Evolutionary conservation across 1,140 invertebrate species (phyloP).

Genomic region (Cotesia typhae): DNA sequence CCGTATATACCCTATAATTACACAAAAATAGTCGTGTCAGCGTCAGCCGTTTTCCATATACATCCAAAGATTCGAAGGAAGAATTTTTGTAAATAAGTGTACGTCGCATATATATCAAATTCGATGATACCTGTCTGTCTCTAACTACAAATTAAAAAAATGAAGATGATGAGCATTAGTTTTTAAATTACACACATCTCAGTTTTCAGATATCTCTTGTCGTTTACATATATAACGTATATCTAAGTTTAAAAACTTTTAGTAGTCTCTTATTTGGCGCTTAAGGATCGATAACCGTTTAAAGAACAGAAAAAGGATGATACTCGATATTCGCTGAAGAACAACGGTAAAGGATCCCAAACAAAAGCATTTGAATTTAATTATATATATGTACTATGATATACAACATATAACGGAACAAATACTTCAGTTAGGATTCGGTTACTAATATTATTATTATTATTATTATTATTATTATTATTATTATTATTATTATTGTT

Average conservation of each 20-base stretch:
- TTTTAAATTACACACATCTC: slow-evolving; percentile 37
- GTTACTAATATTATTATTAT: too few relatives aligned
- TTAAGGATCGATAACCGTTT: slow-evolving; percentile 5
- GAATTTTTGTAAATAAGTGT: too few relatives aligned
- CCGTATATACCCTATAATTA: slow-evolving; percentile 42
- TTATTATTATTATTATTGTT: too few relatives aligned
- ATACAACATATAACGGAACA: too few relatives aligned
- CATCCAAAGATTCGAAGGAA: too few relatives aligned
- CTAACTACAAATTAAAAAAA: background rate
- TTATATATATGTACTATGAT: too few relatives aligned
- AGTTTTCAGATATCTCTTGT: slow-evolving; percentile 29
- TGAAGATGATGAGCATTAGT: slow-evolving; percentile 26
- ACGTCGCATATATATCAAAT: slow-evolving; percentile 32
- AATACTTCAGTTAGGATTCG: too few relatives aligned
- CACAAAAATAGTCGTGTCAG: slow-evolving; percentile 22
- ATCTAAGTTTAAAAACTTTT: slow-evolving; percentile 10
- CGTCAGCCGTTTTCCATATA: slow-evolving; percentile 20
- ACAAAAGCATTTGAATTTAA: slow-evolving; percentile 1
- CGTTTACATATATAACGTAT: background rate
- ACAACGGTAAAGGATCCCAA: slow-evolving; percentile 6
- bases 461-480: too few relatives aligned
- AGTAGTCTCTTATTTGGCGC: slow-evolving; percentile 19
- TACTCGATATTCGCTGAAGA: background rate
- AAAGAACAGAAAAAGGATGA: slow-evolving; percentile 1
- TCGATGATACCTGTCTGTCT: background rate